Base-by-base conservation (phyloP, 1,140 invertebrate genomes). In the Zaprionus ornatus region DNA sequence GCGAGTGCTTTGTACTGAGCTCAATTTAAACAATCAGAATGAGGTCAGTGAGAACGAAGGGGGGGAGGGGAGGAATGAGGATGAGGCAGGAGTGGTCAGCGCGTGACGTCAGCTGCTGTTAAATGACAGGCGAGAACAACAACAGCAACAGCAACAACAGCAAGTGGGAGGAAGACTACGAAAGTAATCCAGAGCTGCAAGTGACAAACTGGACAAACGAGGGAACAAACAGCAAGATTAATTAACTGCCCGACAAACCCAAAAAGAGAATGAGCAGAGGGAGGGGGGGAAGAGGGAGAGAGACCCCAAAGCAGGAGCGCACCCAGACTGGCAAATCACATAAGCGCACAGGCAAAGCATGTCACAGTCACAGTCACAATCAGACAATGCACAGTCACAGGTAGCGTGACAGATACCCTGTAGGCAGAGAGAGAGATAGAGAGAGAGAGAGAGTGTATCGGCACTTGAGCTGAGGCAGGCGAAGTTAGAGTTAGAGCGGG, bases 51-150 rank as follows among this genome's bases (percentile, higher is more conserved):
- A 54, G 67, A 40, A 65, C 19, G 72, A 10, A 15, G 35, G 35
- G 35, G 35, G 35, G n/a, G n/a, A 37, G 32, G 4, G 4, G 32
- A 4, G 27, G 6, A 32, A 23, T 10, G 48, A 13, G 42, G 50
- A 52, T 54, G 45, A 5, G 21, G 21, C 21, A 23, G 19, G 21
- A 9, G 21, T 7, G 50, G 7, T 6, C 50, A 52, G 23, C 12
- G 52, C 1, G 83, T 87, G 84, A 86, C 80, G 84, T 86, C 82
- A 87, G 76, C 64, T 77, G 70, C 76, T 71, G 76, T 73, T 62
- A 70, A 59, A 50, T 42, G 62, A 64, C 60, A 32, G 29, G 10
- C 42, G 13, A 32, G 29, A 59, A 17, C 35, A 52, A n/a, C 25
- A 45, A 19, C 48, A 66, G 25, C 25, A n/a, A n/a, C n/a, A n/a